A percentile compares a stretch with the other conserved stretches of the same genome.
Conservation (phyloP, 2,888 invertebrate species). For the Microplitis manilae region DNA sequence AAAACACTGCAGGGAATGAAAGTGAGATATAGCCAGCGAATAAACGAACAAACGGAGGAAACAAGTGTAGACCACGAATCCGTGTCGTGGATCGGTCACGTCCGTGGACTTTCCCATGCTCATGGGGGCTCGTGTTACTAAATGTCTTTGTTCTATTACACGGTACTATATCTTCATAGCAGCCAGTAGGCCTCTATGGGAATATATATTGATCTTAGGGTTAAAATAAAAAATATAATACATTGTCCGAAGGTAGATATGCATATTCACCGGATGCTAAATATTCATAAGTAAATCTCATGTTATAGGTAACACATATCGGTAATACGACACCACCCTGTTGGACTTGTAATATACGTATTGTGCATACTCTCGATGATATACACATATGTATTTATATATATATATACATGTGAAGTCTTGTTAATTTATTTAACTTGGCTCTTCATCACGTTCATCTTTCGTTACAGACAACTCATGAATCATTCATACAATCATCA, state of each 20-base stretch:
- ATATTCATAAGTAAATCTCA: conserved; percentile 67
- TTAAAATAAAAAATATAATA: conserved; percentile 65
- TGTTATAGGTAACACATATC: conserved; percentile 58
- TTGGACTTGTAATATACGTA: too few species aligned
- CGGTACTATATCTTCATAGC: too few species aligned
- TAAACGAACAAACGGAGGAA: conserved; percentile 24
- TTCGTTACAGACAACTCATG: conserved; percentile 30
- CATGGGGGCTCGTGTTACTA: conserved; percentile 50
- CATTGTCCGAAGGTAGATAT: conserved; percentile 62
- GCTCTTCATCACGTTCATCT: conserved; percentile 32
- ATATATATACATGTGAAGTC: conserved; percentile 13
- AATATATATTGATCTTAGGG: conserved; percentile 55
- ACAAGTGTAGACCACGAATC: conserved; percentile 43
- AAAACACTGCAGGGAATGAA: conserved; percentile 47
- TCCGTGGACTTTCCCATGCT: conserved; percentile 54
- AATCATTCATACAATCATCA: conserved; percentile 31
- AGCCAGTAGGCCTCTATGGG: not conserved
- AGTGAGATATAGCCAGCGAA: conserved; percentile 28
- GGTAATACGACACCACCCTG: conserved; percentile 33
- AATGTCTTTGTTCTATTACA: conserved; percentile 24
- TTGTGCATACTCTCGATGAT: not conserved
- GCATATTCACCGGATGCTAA: conserved; percentile 65
- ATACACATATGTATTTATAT: not conserved
- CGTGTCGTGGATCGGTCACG: conserved; percentile 53
- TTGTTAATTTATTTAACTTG: conserved; percentile 40